Base-by-base conservation (phyloP, 1,140 invertebrate genomes). In the Littorina saxatilis region DNA sequence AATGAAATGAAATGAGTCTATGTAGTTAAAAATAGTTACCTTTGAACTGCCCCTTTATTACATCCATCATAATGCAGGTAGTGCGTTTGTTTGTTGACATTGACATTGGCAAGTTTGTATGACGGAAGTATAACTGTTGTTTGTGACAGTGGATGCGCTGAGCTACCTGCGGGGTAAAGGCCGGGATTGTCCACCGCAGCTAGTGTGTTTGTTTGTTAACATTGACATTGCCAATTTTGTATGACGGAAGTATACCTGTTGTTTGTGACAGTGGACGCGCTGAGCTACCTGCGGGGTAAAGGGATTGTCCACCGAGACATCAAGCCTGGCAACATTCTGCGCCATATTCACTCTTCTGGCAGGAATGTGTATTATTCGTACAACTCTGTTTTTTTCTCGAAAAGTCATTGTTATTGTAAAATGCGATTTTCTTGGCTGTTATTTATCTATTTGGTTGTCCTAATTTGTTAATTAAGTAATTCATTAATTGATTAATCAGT, bases 281-380 rank as follows among this genome's bases (percentile, higher is more conserved):
- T 99, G 96, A 98, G 98, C 89, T 97, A 99, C 93, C 93, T 99
- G 74, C 94, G 97, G 15, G 97, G 98, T 86, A 52, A 85, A 2
- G 83, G 97, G 92, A 93, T 99, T n/a, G 97, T 99, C 0, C 98
- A 99, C 90, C 93, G 98, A 79, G 98, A 99, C 93, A 93, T 99
- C 32, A 99, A 99, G 89, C 98, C 98, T 23, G 97, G 97, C 23
- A 99, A 99, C 91, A 99, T 99, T 20, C 98, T 99, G 97, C 98
- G 98, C 92, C 98, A 96, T 89, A 97, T 98, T 40, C 95, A 96
- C 75, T 96, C 98, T 87, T 97, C 98, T 94, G 97, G 97, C 32
- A 88, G 85, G 85, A 90, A 75, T 29, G 61, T 43, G 55, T 40
- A 52, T 39, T n/a, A n/a, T n/a, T n/a, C n/a, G n/a, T n/a, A n/a